Percentiles rank a stretch among this genome's conserved stretches.
phyloP scores from a whole-genome alignment of 2,797 vertebrate species.

The Epinephelus malabaricus region DNA sequence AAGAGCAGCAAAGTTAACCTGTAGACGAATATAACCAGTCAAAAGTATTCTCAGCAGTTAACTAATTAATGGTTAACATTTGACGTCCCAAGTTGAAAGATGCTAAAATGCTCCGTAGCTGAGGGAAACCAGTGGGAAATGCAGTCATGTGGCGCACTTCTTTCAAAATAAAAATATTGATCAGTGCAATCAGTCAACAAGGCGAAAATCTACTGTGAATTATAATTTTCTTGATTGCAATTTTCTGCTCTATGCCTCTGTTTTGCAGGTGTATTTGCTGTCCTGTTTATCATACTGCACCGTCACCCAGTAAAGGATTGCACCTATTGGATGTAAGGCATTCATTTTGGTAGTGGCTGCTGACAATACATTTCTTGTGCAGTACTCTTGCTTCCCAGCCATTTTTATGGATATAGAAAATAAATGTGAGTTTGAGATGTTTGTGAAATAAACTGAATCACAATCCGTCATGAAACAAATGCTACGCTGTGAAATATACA shows the following conservation, averaged over 20 bases:
- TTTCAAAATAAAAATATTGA: not conserved
- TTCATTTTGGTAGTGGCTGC: not conserved
- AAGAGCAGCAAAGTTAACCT: too few species aligned
- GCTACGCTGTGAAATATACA: not conserved
- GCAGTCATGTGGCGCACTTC: not conserved
- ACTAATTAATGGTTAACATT: too few species aligned
- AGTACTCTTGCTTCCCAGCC: not conserved
- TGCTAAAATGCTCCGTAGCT: too few species aligned
- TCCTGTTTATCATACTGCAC: slow-evolving; percentile 1
- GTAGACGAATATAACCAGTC: too few species aligned
- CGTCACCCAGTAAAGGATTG: not conserved
- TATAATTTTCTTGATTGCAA: not conserved
- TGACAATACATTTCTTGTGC: not conserved
- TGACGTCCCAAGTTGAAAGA: not conserved
- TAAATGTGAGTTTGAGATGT: not conserved
- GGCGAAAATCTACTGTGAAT: not conserved
- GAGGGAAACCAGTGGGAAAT: too few species aligned
- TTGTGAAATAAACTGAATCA: slow-evolving; percentile 9
- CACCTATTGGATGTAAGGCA: not conserved
- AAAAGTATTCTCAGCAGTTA: too few species aligned
- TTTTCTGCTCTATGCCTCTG: not conserved
- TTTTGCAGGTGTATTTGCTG: not conserved
- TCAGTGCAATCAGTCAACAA: not conserved
- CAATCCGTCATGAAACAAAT: slow-evolving; percentile 10
- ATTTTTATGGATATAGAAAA: slow-evolving; percentile 1